Conservation (phyloP, 1,140 invertebrate genomes). For the Meloidogyne hapla region DNA sequence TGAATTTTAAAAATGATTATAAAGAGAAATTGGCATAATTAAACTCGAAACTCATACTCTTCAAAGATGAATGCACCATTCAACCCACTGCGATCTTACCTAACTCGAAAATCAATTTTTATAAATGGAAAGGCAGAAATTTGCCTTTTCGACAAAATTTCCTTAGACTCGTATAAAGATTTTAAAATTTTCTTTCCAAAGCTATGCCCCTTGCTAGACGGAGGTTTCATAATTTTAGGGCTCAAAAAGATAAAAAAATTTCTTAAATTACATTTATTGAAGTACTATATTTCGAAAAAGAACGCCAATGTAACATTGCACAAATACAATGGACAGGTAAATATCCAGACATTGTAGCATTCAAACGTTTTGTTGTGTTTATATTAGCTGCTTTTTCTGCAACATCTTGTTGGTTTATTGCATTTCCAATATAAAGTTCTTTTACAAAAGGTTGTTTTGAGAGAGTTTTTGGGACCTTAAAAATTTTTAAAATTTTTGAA, state of each 20-base stretch:
- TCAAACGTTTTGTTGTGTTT: constrained; percentile 84
- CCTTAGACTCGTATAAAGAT: too few species aligned
- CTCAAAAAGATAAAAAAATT: too few species aligned
- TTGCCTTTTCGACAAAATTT: too few species aligned
- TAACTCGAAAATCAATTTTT: too few species aligned
- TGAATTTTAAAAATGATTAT: constrained; percentile 8
- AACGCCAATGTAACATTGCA: constrained; percentile 86
- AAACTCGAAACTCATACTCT: too few species aligned
- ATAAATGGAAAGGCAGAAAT: too few species aligned
- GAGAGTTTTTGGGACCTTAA: constrained; percentile 30
- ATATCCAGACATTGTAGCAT: constrained; percentile 84
- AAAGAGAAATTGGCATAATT: not conserved
- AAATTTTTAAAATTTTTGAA: not conserved
- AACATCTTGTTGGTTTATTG: constrained; percentile 34
- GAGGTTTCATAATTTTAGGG: too few species aligned
- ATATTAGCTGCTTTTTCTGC: constrained; percentile 78
- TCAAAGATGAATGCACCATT: too few species aligned
- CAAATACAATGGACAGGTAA: constrained; percentile 95
- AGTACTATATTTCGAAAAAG: constrained; percentile 90
- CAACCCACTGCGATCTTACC: too few species aligned
- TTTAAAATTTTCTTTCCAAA: too few species aligned
- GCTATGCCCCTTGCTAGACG: too few species aligned
- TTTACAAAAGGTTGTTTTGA: constrained; percentile 25
- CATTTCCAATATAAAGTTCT: constrained; percentile 12
- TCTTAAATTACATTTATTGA: constrained; percentile 30